These are phyloP conservation scores for Formica exsecta DNA, from an alignment of 1,140 invertebrate species.

Conservation along the genomic window DNA sequence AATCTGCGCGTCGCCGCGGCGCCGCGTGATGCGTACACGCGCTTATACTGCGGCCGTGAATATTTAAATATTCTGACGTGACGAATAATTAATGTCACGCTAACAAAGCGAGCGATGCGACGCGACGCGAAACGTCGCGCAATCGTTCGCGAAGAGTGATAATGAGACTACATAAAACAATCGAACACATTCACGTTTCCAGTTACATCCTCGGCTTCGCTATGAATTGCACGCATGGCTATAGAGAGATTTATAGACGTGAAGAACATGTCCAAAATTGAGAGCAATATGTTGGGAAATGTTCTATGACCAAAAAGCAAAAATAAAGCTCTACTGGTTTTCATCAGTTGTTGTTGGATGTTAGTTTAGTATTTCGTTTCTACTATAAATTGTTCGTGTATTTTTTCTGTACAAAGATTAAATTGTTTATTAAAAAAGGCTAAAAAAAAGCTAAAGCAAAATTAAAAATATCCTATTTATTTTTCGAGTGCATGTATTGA, in stretches of 20 bases:
- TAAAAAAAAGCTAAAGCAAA: neutral
- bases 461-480: neutral
- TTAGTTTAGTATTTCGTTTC: neutral
- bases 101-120: constrained; percentile 54
- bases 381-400: constrained; percentile 10
- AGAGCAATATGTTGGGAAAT: constrained; percentile 1
- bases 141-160: constrained; percentile 9
- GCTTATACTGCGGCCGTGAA: constrained; percentile 53
- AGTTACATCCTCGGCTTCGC: constrained; percentile 4
- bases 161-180: constrained; percentile 7
- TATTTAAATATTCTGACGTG: constrained; percentile 72
- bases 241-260: neutral
- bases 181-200: constrained; percentile 2
- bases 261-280: neutral
- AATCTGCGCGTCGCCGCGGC: constrained; percentile 60
- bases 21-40: constrained; percentile 53
- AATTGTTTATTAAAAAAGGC: neutral
- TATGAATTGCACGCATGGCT: neutral
- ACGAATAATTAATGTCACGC: constrained; percentile 67
- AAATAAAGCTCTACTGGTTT: neutral
- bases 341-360: neutral
- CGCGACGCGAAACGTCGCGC: constrained; percentile 17
- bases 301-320: neutral
- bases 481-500: neutral
- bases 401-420: neutral